Percentiles rank a stretch among this genome's conserved stretches.
Evolutionary conservation across 2,113 vertebrate genomes (phyloP).

Genomic region (Callopanchax toddi): DNA sequence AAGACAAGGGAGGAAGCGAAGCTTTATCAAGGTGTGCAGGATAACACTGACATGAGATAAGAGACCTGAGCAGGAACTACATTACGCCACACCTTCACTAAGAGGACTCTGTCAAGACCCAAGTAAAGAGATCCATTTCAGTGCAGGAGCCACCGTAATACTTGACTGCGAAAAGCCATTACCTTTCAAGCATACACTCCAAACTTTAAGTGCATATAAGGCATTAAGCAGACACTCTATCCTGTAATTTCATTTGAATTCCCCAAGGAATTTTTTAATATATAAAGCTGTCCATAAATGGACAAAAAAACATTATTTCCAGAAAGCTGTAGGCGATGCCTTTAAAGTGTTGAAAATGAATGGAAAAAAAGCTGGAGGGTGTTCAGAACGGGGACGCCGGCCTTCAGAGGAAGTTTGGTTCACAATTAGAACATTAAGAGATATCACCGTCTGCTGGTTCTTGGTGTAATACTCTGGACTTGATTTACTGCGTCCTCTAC

Average conservation of each 20-base stretch:
- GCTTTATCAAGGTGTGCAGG: conserved; percentile 72
- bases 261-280: conserved; percentile 46
- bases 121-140: conserved; percentile 73
- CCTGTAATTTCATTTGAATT: conserved; percentile 68
- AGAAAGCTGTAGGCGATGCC: conserved; percentile 35
- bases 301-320: conserved; percentile 52
- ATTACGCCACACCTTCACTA: conserved; percentile 74
- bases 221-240: conserved; percentile 63
- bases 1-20: conserved; percentile 52
- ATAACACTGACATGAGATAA: conserved; percentile 69
- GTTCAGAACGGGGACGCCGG: conserved; percentile 6
- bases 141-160: conserved; percentile 49
- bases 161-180: conserved; percentile 68
- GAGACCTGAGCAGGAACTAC: conserved; percentile 60
- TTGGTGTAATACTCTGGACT: conserved; percentile 6
- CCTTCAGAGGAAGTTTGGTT: conserved; percentile 9
- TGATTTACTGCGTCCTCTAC: conserved; percentile 27
- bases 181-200: conserved; percentile 65
- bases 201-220: conserved; percentile 74
- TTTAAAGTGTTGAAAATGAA: conserved; percentile 27
- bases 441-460: conserved; percentile 16
- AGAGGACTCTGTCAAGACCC: conserved; percentile 65
- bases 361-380: conserved; percentile 8
- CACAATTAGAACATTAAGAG: conserved; percentile 19
- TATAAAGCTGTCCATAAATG: conserved; percentile 58